phyloP scores from a whole-genome alignment of 2,797 vertebrate species.

The Notamacropus eugenii region DNA sequence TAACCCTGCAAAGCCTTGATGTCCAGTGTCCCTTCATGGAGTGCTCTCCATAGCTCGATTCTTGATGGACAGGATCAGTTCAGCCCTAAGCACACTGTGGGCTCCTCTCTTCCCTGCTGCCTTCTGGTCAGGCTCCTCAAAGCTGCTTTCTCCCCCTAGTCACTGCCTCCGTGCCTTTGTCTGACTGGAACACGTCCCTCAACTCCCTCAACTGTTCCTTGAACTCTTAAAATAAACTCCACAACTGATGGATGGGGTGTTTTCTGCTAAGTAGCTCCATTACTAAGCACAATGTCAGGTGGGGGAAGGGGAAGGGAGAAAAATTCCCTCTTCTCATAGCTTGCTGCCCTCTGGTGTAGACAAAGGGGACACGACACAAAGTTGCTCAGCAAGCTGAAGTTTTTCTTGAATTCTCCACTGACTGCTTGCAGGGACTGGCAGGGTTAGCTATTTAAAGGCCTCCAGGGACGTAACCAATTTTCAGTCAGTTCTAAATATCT shows the following conservation, averaged over 20 bases:
- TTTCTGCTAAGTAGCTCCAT: not conserved
- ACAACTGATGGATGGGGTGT: not conserved
- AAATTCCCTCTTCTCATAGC: not conserved
- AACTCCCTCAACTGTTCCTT: not conserved
- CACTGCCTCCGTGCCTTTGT: not conserved
- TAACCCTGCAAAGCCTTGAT: not conserved
- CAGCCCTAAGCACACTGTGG: not conserved
- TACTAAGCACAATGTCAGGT: not conserved
- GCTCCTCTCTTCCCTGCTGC: not conserved
- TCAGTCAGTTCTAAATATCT: not conserved
- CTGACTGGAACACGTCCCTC: not conserved
- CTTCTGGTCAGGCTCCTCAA: not conserved
- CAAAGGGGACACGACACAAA: not conserved
- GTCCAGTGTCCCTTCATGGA: not conserved
- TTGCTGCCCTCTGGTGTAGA: not conserved
- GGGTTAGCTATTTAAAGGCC: not conserved
- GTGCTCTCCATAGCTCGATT: not conserved
- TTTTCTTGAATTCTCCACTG: not conserved
- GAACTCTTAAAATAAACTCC: not conserved
- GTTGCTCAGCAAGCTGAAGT: not conserved
- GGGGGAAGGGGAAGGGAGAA: not conserved
- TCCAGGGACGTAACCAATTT: not conserved
- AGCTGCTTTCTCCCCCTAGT: not conserved
- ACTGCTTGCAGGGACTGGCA: not conserved
- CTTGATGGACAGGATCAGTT: not conserved